Evolutionary conservation across 2,888 invertebrate species (phyloP).

Genomic region (Erebia ligea): DNA sequence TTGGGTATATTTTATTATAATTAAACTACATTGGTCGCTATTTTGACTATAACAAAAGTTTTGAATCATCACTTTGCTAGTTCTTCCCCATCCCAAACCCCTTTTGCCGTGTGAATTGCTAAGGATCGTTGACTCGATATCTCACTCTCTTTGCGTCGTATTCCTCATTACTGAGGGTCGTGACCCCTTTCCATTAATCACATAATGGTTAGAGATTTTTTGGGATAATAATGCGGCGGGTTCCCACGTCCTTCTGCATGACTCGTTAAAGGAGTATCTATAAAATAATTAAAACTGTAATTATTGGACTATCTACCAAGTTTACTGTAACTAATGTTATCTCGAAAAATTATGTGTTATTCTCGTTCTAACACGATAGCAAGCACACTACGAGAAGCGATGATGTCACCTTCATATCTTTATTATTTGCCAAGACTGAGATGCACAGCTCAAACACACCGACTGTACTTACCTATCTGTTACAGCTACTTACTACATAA

Average conservation of each 20-base stretch:
- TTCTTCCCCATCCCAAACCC: too few species aligned
- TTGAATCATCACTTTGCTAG: too few species aligned
- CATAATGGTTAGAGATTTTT: too few species aligned
- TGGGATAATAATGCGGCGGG: too few species aligned
- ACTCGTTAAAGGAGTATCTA: neutral
- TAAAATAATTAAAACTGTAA: neutral
- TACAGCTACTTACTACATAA: neutral
- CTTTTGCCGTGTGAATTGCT: neutral
- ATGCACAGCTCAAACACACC: slow-evolving; percentile 44
- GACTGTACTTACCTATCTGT: slow-evolving; percentile 30
- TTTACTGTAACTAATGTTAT: slow-evolving; percentile 3
- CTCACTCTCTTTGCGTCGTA: too few species aligned
- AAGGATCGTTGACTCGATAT: neutral
- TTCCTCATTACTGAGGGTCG: too few species aligned
- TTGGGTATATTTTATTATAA: too few species aligned
- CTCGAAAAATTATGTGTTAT: slow-evolving; percentile 16
- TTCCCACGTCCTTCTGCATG: too few species aligned
- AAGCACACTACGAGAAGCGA: slow-evolving; percentile 12
- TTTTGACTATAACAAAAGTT: too few species aligned
- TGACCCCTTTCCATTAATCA: too few species aligned
- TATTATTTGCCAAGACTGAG: slow-evolving; percentile 39
- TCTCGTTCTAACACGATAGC: slow-evolving; percentile 27
- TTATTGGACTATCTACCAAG: neutral
- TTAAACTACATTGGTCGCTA: too few species aligned
- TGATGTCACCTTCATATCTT: slow-evolving; percentile 46